Conservation (phyloP, 1,140 invertebrate genomes). For the Coboldia fuscipes region DNA sequence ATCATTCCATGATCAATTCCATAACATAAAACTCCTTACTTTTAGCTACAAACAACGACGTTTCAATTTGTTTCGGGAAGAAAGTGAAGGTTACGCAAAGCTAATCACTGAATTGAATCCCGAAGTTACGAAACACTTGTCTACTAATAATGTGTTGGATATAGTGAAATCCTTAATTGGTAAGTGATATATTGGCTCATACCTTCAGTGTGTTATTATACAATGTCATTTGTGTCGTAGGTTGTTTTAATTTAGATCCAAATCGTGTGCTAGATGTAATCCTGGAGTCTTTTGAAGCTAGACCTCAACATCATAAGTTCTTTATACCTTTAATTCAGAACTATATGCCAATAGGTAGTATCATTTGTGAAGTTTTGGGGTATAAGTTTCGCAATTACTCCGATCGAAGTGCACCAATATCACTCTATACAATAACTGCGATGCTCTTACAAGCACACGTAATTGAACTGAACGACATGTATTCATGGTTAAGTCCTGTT, state of each 20-base stretch:
- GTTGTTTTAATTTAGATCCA: conserved; percentile 97
- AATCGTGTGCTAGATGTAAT: conserved; percentile 94
- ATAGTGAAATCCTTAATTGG: conserved; percentile 85
- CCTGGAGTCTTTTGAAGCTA: conserved; percentile 88
- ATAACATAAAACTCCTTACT: conserved; percentile 13
- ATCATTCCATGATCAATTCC: conserved; percentile 3
- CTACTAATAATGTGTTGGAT: conserved; percentile 43
- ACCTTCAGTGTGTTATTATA: not conserved
- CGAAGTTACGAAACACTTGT: conserved; percentile 43
- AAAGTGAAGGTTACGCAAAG: conserved; percentile 98
- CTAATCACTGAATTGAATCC: conserved; percentile 90
- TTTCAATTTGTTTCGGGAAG: conserved; percentile 95
- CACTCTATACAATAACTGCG: conserved; percentile 74
- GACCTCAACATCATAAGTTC: conserved; percentile 46
- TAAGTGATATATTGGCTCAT: conserved; percentile 20
- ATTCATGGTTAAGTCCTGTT: conserved; percentile 72
- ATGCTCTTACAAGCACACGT: conserved; percentile 72
- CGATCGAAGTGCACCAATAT: conserved; percentile 47
- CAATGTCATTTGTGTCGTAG: conserved; percentile 39
- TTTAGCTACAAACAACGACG: conserved; percentile 96
- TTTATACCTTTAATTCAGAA: conserved; percentile 68
- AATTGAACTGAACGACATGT: conserved; percentile 71
- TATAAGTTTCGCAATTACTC: conserved; percentile 77
- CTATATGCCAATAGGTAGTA: conserved; percentile 67
- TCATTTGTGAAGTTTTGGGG: conserved; percentile 81